A percentile compares a stretch with the other conserved stretches of the same genome.
These are phyloP conservation scores for Scrobipalpa atriplicella DNA, from an alignment of 2,888 invertebrate genomes.

Conservation along the genomic window DNA sequence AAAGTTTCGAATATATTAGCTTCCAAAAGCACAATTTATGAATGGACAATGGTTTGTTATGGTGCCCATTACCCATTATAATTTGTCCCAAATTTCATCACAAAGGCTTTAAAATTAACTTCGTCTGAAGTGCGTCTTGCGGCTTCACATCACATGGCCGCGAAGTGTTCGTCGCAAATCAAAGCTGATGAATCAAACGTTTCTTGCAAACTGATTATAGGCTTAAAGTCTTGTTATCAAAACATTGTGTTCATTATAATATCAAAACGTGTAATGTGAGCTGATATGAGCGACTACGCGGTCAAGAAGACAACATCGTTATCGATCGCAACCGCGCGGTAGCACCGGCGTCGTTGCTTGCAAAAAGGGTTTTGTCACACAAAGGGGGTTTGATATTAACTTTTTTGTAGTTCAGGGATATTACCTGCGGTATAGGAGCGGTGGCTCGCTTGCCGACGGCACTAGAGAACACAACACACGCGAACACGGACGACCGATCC, in stretches of 20 bases:
- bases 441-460: conserved; percentile 64
- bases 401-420: conserved; percentile 33
- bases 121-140: conserved; percentile 1
- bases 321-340: conserved; percentile 75
- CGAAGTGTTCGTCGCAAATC: conserved; percentile 20
- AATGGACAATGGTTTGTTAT: conserved; percentile 33
- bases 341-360: conserved; percentile 53
- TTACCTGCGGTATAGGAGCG: conserved; percentile 66
- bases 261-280: conserved; percentile 43
- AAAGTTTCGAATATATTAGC: conserved; percentile 39
- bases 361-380: conserved; percentile 55
- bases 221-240: conserved; percentile 40
- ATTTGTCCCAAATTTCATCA: background rate
- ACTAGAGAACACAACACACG: conserved; percentile 72
- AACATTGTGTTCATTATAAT: conserved; percentile 40
- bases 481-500: conserved; percentile 74
- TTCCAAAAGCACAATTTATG: conserved; percentile 30
- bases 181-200: conserved; percentile 31
- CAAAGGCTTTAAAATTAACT: background rate
- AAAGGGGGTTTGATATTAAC: conserved; percentile 46
- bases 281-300: conserved; percentile 54
- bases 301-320: conserved; percentile 75
- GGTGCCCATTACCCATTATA: conserved; percentile 27
- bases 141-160: conserved; percentile 17
- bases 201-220: conserved; percentile 18